Conservation (phyloP, 2,797 vertebrate species). For the Discoglossus pictus region DNA sequence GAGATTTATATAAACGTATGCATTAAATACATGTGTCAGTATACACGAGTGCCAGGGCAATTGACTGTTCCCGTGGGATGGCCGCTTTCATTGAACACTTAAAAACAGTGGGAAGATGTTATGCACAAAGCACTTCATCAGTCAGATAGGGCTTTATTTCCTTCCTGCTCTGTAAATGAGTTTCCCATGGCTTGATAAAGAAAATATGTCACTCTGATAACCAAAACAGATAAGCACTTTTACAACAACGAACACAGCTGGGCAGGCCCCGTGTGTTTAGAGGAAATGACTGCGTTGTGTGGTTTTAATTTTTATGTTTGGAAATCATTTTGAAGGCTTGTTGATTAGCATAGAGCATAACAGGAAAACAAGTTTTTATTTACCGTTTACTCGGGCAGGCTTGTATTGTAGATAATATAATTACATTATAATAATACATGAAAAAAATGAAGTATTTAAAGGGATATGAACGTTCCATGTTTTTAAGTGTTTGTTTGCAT, state of each 20-base stretch:
- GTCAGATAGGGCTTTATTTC: conserved; percentile 49
- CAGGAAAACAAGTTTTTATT: conserved; percentile 8
- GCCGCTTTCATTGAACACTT: conserved; percentile 44
- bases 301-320: conserved; percentile 37
- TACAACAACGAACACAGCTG: conserved; percentile 13
- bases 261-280: conserved; percentile 18
- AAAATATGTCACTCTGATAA: conserved; percentile 51
- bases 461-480: too few species aligned
- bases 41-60: background rate
- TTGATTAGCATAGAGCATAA: conserved; percentile 11
- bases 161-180: conserved; percentile 54
- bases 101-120: conserved; percentile 50
- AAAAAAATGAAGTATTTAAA: too few species aligned
- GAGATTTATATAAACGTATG: conserved; percentile 19
- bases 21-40: conserved; percentile 27
- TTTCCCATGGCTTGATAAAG: conserved; percentile 56
- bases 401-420: too few species aligned
- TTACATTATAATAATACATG: too few species aligned
- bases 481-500: too few species aligned
- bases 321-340: conserved; percentile 37
- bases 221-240: conserved; percentile 51
- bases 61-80: conserved; percentile 31
- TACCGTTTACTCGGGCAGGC: too few species aligned
- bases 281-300: background rate
- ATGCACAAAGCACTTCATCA: conserved; percentile 41